phyloP scores from a whole-genome alignment of 2,113 vertebrate genomes.

The Ptilonorhynchus violaceus region DNA sequence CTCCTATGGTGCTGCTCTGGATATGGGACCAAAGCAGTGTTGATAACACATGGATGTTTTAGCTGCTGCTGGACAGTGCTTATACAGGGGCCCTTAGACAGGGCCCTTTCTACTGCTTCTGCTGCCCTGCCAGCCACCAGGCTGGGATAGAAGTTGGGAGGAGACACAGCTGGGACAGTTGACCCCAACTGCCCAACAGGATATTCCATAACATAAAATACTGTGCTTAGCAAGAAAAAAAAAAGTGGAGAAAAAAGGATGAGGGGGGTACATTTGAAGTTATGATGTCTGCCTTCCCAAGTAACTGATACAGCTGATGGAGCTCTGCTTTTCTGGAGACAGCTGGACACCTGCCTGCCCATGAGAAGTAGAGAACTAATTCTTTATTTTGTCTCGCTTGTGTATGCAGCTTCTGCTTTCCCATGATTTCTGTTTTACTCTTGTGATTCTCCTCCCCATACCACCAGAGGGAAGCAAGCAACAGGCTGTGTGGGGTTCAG shows the following conservation, averaged over 20 bases:
- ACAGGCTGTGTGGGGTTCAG: not conserved
- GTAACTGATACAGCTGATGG: accelerated
- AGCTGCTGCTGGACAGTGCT: not conserved
- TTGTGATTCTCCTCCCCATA: not conserved
- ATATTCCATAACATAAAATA: not conserved
- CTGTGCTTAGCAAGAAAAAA: not conserved
- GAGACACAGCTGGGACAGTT: not conserved
- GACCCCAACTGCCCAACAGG: not conserved
- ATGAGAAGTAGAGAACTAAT: not conserved
- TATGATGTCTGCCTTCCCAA: not conserved
- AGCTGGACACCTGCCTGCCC: not conserved
- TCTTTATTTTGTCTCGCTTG: not conserved
- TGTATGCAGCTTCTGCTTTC: not conserved
- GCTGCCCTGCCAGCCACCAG: accelerated
- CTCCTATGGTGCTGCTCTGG: too few species aligned
- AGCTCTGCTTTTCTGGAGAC: not conserved
- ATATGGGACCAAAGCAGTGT: not conserved
- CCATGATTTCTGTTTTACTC: not conserved
- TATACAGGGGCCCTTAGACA: not conserved
- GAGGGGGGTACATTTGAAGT: accelerated
- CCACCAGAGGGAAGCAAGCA: accelerated
- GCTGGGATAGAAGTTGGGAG: not conserved
- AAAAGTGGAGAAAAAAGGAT: not conserved
- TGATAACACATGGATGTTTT: not conserved
- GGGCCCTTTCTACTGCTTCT: not conserved